Conservation (phyloP, 2,888 invertebrate genomes). For the Cerceris rybyensis region DNA sequence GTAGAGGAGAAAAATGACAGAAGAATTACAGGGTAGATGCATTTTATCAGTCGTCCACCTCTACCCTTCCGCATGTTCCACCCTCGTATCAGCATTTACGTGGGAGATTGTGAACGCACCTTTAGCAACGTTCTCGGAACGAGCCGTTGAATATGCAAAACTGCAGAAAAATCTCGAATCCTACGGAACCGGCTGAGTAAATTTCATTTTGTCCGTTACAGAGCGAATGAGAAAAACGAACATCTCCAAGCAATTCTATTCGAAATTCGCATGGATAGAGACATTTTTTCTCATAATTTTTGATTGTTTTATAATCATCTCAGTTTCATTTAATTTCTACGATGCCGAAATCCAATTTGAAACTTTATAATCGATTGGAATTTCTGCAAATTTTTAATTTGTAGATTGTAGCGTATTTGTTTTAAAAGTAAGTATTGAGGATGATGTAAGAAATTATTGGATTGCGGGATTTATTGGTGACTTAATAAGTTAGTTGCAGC, state of each 20-base stretch:
- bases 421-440: too few relatives aligned
- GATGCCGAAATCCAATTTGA: too few relatives aligned
- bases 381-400: too few relatives aligned
- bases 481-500: too few relatives aligned
- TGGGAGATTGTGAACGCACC: constrained; percentile 22
- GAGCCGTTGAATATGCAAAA: constrained; percentile 43
- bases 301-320: too few relatives aligned
- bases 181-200: background rate
- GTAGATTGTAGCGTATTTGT: too few relatives aligned
- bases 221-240: background rate
- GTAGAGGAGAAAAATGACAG: background rate
- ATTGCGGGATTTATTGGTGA: too few relatives aligned
- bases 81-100: constrained; percentile 27
- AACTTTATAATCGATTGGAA: too few relatives aligned
- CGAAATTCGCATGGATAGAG: background rate
- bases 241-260: background rate
- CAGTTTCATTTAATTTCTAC: too few relatives aligned
- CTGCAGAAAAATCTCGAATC: constrained; percentile 15
- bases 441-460: too few relatives aligned
- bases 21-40: constrained; percentile 12
- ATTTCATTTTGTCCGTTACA: background rate
- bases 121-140: constrained; percentile 17
- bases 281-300: background rate
- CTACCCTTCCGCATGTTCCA: constrained; percentile 18
- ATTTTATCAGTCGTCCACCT: constrained; percentile 21